phyloP scores from a whole-genome alignment of 1,140 invertebrate species.

The Magallana gigas region DNA sequence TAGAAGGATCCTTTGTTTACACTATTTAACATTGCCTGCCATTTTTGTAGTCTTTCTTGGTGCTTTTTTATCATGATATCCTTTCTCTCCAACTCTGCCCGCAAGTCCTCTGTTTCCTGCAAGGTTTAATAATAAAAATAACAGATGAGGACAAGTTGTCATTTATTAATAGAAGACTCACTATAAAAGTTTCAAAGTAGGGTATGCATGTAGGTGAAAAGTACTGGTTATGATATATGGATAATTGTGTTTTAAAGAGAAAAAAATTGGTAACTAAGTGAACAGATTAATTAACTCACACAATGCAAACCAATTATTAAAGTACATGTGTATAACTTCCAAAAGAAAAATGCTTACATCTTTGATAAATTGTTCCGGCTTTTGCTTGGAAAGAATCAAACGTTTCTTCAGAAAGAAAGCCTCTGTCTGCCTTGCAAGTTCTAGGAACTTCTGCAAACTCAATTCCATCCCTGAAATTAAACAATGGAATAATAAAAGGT shows the following conservation, averaged over 20 bases:
- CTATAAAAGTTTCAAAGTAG: no score
- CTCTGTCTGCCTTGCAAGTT: slow-evolving; percentile 94
- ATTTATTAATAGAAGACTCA: no score
- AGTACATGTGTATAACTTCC: no score
- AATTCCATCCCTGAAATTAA: slow-evolving; percentile 88
- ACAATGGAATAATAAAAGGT: no score
- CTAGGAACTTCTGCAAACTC: slow-evolving; percentile 90
- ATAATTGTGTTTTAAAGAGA: no score
- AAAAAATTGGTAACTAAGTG: no score
- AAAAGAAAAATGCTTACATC: slow-evolving; percentile 82
- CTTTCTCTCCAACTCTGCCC: slow-evolving; percentile 90
- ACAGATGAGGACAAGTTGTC: no score
- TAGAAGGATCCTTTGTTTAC: slow-evolving; percentile 48
- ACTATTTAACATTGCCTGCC: slow-evolving; percentile 89
- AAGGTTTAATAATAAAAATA: slow-evolving; percentile 1
- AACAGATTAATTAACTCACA: no score
- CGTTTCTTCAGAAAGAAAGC: slow-evolving; percentile 95
- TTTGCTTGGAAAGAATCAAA: slow-evolving; percentile 92
- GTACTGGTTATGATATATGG: no score
- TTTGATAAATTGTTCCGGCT: slow-evolving; percentile 93
- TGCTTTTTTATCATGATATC: slow-evolving; percentile 92
- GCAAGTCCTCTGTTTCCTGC: slow-evolving; percentile 90
- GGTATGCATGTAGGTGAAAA: no score
- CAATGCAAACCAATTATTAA: no score
- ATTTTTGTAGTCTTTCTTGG: slow-evolving; percentile 92